Evolutionary conservation across 2,113 vertebrate genomes (phyloP), one percentile per base, ranked within the genome.

Genomic region (Rhombomys opimus): DNA sequence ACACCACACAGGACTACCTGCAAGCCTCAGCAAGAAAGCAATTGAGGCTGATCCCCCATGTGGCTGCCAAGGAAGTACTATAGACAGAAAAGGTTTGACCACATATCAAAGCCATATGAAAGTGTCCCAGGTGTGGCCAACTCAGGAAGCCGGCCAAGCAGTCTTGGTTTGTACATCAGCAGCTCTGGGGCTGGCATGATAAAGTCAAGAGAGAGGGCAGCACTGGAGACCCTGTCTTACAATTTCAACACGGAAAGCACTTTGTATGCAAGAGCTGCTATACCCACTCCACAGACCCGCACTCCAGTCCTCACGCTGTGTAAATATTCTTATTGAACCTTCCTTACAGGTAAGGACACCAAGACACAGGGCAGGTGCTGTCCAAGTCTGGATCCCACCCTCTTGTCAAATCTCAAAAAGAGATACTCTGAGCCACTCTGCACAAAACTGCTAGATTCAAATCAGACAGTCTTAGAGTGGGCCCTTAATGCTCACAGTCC

Each of bases 321-420:
- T 23, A 35, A n/a, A 18, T 94, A 25, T 7, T 59, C 17, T 77
- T 84, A 91, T 0, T 73, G 20, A 76, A 91, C 87, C 30, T 88
- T 35, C 52, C 63, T 87, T 57, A 72, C 3, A 57, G 30, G 61
- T 68, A 54, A 94, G 25, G 23, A 94, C 52, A 90, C 10, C 1
- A 30, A 25, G 77, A 86, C 54, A 87, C 22, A 85, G 57, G 18
- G 75, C 78, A 25, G 52, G 70, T 38, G 35, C 1, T 22, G 30
- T 59, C 61, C 93, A 97, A 81, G 52, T 59, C 70, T 94, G 38
- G 27, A 67, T 46, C 75, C 22, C 61, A 77, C 81, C 13, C 67
- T 3, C 88, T 61, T 68, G 46, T 20, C 30, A 93, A 77, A 73
- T 32, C n/a, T 89, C n/a, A 23, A 72, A 52, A 27, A 22, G 61